A percentile compares a stretch with the other conserved stretches of the same genome.
Conservation (phyloP, 2,797 vertebrate species). For the Gallirallus australis region DNA sequence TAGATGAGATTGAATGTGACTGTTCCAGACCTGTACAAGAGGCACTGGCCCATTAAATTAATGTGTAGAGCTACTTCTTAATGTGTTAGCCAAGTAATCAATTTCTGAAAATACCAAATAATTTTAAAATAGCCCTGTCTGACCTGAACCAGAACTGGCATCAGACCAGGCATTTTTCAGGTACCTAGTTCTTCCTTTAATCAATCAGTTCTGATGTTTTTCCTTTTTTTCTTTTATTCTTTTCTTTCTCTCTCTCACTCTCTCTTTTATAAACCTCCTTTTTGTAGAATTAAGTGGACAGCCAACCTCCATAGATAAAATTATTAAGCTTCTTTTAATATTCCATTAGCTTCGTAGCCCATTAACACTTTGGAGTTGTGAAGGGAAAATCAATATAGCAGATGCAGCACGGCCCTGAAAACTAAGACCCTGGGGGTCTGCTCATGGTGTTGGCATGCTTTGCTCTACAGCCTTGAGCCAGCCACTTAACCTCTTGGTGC, state of each 20-base stretch:
- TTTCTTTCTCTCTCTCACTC: not conserved
- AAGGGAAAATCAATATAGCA: conserved; percentile 8
- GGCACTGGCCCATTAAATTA: conserved; percentile 82
- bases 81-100: conserved; percentile 77
- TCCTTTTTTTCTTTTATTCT: not conserved
- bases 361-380: not conserved
- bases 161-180: conserved; percentile 63
- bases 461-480: conserved; percentile 1
- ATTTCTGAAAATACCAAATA: conserved; percentile 82
- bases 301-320: conserved; percentile 19
- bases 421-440: not conserved
- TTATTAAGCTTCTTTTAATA: conserved; percentile 49
- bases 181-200: conserved; percentile 70
- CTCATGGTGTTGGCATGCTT: not conserved
- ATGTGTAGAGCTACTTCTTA: conserved; percentile 77
- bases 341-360: conserved; percentile 14
- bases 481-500: conserved; percentile 27
- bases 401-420: not conserved
- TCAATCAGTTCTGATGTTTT: conserved; percentile 76
- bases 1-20: conserved; percentile 79
- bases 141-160: conserved; percentile 58
- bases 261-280: not conserved
- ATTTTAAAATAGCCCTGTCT: conserved; percentile 74
- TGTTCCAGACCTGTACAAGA: conserved; percentile 73
- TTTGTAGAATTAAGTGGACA: conserved; percentile 25